Base-by-base conservation (phyloP, 2,888 invertebrate species). In the Ennomos quercinarius region DNA sequence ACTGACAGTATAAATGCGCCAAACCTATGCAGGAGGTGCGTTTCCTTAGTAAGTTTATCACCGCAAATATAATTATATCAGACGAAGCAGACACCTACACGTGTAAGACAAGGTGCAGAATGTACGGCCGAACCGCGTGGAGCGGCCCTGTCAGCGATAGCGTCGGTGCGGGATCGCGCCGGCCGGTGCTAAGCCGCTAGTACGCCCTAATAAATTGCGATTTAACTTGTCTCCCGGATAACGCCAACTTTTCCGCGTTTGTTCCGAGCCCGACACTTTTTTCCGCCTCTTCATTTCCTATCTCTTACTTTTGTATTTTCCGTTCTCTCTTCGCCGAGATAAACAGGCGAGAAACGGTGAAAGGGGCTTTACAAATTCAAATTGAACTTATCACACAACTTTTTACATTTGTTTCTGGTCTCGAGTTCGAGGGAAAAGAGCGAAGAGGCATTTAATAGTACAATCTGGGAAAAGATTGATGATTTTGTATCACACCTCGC, bases 341-440 rank as follows among this genome's bases (percentile, higher is more conserved):
- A 92, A 92, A 91, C 92, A 91, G 91, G 90, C 89, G 92, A 89
- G 90, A 89, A 89, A 89, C 89, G 92, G 78, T 91, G 91, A 92
- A 92, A 92, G 89, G 92, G 91, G 92, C 92, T 92, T 92, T 92
- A 91, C 92, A 92, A 92, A 92, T 92, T 92, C 92, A 91, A 92
- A 92, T 92, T 91, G 92, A 91, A 92, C 91, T 92, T 92, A 92
- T 92, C 92, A 91, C 92, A 91, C 90, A 92, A 92, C 91, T 92
- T 92, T 92, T 92, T 92, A 92, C 92, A 92, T 92, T 92, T 92
- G 92, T 92, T 92, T 92, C 91, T 92, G 91, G 90, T 89, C 87
- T 89, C 79, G 84, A 89, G 88, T 91, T 87, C 87, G 89, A 86
- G 81, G 87, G 87, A 89, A 90, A 86, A 84, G 90, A 91, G 87